Conservation (phyloP, 2,888 invertebrate species). For the Eupithecia subumbrata region DNA sequence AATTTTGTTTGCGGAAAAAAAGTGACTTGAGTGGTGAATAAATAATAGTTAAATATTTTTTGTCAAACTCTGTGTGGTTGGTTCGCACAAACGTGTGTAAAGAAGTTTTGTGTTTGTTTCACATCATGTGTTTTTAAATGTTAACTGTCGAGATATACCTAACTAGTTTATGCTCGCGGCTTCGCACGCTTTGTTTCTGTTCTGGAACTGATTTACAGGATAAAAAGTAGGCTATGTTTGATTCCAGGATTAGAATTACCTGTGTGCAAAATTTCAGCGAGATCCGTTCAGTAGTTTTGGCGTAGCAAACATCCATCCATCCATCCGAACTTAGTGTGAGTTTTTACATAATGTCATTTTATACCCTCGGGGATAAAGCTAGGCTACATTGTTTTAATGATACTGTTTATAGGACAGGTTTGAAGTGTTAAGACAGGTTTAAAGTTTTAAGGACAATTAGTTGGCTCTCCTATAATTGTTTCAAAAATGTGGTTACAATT, state of each 20-base stretch:
- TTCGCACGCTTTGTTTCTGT: no score
- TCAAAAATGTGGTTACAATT: background rate
- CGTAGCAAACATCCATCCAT: no score
- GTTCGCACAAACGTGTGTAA: background rate
- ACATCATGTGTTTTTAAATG: background rate
- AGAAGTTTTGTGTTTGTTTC: background rate
- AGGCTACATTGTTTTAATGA: background rate
- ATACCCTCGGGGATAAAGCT: background rate
- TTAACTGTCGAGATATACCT: background rate
- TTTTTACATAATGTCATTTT: background rate
- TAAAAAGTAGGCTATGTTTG: no score
- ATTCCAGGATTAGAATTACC: no score
- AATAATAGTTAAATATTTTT: background rate
- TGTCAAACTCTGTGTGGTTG: background rate
- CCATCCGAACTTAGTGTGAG: no score
- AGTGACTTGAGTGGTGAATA: constrained; percentile 5
- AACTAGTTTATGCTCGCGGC: no score
- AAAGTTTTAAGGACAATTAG: background rate
- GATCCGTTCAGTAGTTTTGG: no score
- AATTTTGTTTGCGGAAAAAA: background rate
- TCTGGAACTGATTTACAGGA: no score
- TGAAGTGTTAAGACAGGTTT: background rate
- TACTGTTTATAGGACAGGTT: background rate
- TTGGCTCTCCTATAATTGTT: background rate
- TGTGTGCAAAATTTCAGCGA: no score